Evolutionary conservation across 2,888 invertebrate genomes (phyloP).

Genomic region (Cacoxenus indagator): DNA sequence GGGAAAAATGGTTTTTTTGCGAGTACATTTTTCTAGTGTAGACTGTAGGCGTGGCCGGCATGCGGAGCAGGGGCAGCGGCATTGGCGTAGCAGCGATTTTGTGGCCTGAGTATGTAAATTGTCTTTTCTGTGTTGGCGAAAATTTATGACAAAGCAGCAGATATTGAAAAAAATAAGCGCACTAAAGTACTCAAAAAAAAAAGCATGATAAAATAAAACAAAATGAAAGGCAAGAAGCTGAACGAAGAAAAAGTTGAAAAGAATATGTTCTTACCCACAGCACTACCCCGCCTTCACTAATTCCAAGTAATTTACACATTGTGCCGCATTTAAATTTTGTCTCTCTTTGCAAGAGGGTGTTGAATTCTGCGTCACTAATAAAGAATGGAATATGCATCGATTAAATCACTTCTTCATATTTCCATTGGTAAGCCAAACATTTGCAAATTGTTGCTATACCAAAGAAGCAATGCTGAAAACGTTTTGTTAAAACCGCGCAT

Average conservation of each 20-base stretch:
- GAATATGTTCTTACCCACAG: too few relatives aligned
- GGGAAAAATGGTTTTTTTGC: constrained; percentile 3
- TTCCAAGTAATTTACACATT: constrained; percentile 6
- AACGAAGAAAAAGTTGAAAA: background rate
- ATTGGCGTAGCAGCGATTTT: background rate
- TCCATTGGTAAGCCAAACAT: too few relatives aligned
- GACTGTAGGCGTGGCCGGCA: background rate
- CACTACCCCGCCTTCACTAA: too few relatives aligned
- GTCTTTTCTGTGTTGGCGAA: constrained; percentile 15
- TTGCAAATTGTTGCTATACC: too few relatives aligned
- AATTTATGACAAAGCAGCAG: constrained; percentile 16
- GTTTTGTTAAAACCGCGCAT: too few relatives aligned
- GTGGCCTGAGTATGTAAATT: constrained; percentile 16
- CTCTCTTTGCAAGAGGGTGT: too few relatives aligned
- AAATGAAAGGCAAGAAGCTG: background rate
- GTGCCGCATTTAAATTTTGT: constrained; percentile 3
- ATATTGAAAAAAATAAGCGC: background rate
- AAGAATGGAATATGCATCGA: background rate
- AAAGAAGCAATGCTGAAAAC: too few relatives aligned
- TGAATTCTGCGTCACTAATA: too few relatives aligned
- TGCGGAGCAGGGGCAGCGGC: background rate
- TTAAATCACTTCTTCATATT: too few relatives aligned
- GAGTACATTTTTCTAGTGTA: background rate
- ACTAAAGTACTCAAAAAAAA: background rate
- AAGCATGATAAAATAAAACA: background rate